Evolutionary conservation across 2,888 invertebrate genomes (phyloP), one percentile per base, ranked within the genome.

Genomic region (Andrena flavipes): DNA sequence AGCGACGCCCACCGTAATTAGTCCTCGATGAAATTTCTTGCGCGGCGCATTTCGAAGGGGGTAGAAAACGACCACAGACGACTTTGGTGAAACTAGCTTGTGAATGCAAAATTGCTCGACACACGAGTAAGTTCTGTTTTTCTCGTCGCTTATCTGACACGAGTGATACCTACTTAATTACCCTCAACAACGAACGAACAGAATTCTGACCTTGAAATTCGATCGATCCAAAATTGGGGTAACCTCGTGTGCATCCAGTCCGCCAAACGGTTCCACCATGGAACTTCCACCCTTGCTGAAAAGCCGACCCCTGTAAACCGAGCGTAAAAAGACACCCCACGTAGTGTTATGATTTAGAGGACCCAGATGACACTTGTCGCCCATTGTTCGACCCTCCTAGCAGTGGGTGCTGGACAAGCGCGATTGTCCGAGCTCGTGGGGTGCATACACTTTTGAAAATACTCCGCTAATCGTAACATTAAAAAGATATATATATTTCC

Each of bases 351-450:
- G 84, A 88, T 86, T 87, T 86, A 86, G 76, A 75, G 88, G 73
- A 84, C 79, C 81, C 74, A 62, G 78, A 86, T 84, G 88, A 87
- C 84, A 86, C 87, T 84, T 86, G 88, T 88, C 82, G 65, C 7
- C 76, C 84, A 88, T 87, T 87, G 88, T 87, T 78, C 82, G 76
- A 65, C 69, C 82, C 72, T 84, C 80, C 81, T 79, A 49, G 62
- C 51, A 59, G 62, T n/a, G 54, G 65, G 26, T 78, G 33, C 79
- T 59, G 62, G 10, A 10, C 42, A 67, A 30, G 59, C 76, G 64
- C 56, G 49, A 72, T 80, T 78, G 76, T 75, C 60, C 69, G 63
- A 42, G 33, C 30, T 23, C 69, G 64, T 59, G 70, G 74, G 78
- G 76, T 78, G 80, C 77, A 82, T 83, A 75, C 71, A 76, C 78